Evolutionary conservation across 1,140 invertebrate genomes (phyloP), one percentile per base, ranked within the genome.

Genomic region (Meloidogyne chitwoodi): DNA sequence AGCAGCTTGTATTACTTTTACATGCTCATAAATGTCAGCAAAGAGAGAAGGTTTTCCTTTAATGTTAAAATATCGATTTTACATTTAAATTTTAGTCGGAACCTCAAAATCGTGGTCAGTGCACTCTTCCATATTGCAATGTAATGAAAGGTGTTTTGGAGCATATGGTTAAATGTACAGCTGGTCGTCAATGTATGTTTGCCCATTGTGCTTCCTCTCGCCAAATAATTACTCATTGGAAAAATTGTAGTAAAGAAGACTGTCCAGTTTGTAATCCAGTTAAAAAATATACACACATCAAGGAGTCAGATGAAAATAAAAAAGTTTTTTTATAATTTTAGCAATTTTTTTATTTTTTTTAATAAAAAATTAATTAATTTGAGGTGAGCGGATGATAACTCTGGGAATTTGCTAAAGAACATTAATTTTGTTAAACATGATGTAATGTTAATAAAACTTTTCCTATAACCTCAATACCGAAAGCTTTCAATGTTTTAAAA

Each of bases 111-210:
- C 19, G 44, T 31, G 41, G 64, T 62, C 19, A 27, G 19, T 99
- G 97, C 88, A 91, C 91, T 22, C 90, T 98, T 68, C 95, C 94
- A 24, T 95, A 99, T 88, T 99, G 96, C 89, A 93, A 93, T 87
- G 98, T 94, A 0, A 99, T 99, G 96, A 98, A 98, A 88, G 93
- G 93, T 84, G 95, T 99, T n/a, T 90, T 99, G 68, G 94, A 92
- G 84, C 96, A 99, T 85, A 98, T 99, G 96, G 95, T 93, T 62
- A 94, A 91, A 0, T 99, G 96, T 89, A 93, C 94, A 89, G 92
- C 92, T 34, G 96, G 95, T 68, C 89, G 89, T 85, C 81, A 85
- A 61, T 90, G 89, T 85, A 83, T 79, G 79, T 88, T 95, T 75
- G 92, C 95, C 38, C 96, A 99, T 86, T 99, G 97, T 89, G 95